phyloP scores from a whole-genome alignment of 1,140 invertebrate species.

The Coboldia fuscipes region DNA sequence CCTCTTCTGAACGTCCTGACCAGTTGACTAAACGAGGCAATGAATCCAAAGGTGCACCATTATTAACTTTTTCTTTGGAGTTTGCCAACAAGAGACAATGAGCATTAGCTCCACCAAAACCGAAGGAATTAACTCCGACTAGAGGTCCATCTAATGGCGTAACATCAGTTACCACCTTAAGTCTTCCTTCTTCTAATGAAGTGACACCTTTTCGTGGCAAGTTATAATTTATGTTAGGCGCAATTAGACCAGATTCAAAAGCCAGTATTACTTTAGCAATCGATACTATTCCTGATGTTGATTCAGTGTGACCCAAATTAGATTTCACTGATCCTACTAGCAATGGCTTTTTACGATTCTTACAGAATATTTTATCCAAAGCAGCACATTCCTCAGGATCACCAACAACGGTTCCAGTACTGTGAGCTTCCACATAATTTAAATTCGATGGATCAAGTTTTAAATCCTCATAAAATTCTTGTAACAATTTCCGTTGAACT shows the following conservation, averaged over 20 bases:
- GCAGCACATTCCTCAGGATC: constrained; percentile 78
- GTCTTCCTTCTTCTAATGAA: constrained; percentile 41
- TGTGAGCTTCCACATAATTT: constrained; percentile 79
- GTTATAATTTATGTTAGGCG: constrained; percentile 61
- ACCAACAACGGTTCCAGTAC: constrained; percentile 57
- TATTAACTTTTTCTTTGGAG: constrained; percentile 24
- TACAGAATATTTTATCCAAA: constrained; percentile 63
- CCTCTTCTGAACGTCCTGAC: constrained; percentile 34
- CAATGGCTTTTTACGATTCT: constrained; percentile 39
- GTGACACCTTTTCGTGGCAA: constrained; percentile 48
- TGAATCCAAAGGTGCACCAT: constrained; percentile 25
- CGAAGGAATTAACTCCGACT: constrained; percentile 60
- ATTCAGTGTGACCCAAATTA: constrained; percentile 84
- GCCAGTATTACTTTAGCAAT: constrained; percentile 58
- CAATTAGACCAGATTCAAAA: constrained; percentile 48
- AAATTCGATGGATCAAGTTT: constrained; percentile 44
- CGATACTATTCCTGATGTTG: constrained; percentile 69
- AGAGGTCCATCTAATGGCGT: constrained; percentile 36
- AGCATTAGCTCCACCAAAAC: constrained; percentile 52
- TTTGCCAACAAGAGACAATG: constrained; percentile 44
- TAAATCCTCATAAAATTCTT: constrained; percentile 71
- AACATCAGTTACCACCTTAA: constrained; percentile 46
- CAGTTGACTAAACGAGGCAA: constrained; percentile 28
- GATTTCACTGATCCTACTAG: constrained; percentile 80
- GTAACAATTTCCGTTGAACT: constrained; percentile 54